Base-by-base conservation (phyloP, 2,113 vertebrate species). In the Cheilinus undulatus region DNA sequence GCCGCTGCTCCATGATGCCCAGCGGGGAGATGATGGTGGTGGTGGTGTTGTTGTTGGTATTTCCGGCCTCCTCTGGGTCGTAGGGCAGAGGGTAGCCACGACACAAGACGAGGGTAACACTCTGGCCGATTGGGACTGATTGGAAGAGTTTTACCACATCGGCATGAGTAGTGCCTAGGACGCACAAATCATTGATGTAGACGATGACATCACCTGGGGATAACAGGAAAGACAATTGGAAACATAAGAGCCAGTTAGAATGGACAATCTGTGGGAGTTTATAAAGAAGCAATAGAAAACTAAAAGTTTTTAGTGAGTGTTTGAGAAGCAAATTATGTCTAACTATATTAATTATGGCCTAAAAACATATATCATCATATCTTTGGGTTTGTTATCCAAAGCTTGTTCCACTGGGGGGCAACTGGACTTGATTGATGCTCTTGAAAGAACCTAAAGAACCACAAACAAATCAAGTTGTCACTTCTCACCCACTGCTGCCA, bases 141-240 rank as follows among this genome's bases (percentile, higher is more conserved):
- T 99, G 97, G 93, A 99, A 99, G 84, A 99, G 95, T 93, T 98
- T 99, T 85, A 99, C 97, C 90, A 99, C 97, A 83, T 99, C 97
- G 72, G 97, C 97, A 84, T 99, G 97, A 85, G 97, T 99, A 88
- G 98, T 97, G 71, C 97, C 97, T 90, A 99, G 95, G 90, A 99
- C 97, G 91, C 97, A 99, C 77, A 97, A 95, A 85, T 98, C 97
- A 79, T 98, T 97, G 94, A 99, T 99, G 94, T 99, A 98, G 92
- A 99, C 97, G 82, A 99, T 97, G 90, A 99, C 97, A 86, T 99
- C 97, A 88, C 97, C 97, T 99, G 89, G 84, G 92, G 20, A 56
- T 4, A 43, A 12, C 59, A 34, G n/a, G 5, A 48, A 3, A 23
- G 5, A 52, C 3, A 50, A 24, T 34, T 2, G 30, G 26, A 53